Base-by-base conservation (phyloP, 2,797 vertebrate species). In the Eupleurogrammus muticus region DNA sequence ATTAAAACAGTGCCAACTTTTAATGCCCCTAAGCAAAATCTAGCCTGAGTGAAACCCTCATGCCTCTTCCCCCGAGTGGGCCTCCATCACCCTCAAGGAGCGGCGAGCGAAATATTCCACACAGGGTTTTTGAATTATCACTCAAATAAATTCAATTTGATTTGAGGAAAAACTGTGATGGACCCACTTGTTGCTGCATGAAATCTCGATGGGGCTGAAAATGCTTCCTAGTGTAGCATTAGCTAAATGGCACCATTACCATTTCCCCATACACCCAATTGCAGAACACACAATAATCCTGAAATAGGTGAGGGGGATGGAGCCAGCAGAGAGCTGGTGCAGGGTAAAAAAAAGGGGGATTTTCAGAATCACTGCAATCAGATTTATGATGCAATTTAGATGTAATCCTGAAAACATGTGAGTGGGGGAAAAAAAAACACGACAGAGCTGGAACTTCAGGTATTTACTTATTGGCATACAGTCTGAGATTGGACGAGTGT, bases 341-440 rank as follows among this genome's bases (percentile, higher is more conserved):
- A 17, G 64, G 1, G 9, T 72, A 40, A 34, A 9, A 71, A 70
- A 73, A 38, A 63, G 58, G 48, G 20, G 35, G 42, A 34, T 58
- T 80, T 70, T 69, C 17, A 64, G 32, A 75, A 55, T 62, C 28
- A 9, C 58, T 63, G 51, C 5, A 9, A 21, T 73, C 7, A 58
- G 21, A 70, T 68, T 55, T 20, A 71, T 71, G 62, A 71, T 19
- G 66, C 74, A 82, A 66, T 77, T 71, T 35, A 23, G 53, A 57
- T 49, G 23, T 46, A 57, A 63, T 58, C 19, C 28, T 42, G 10
- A 51, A n/a, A 40, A 52, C 47, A 10, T 59, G 35, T 40, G 42
- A 68, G 13, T 38, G 46, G 28, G 28, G 28, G n/a, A 12, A 44
- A 47, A 54, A 69, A 54, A 13, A 35, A 21, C 20, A 28, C 23